phyloP scores from a whole-genome alignment of 2,797 vertebrate genomes.

The Thripadectes ignobilis region DNA sequence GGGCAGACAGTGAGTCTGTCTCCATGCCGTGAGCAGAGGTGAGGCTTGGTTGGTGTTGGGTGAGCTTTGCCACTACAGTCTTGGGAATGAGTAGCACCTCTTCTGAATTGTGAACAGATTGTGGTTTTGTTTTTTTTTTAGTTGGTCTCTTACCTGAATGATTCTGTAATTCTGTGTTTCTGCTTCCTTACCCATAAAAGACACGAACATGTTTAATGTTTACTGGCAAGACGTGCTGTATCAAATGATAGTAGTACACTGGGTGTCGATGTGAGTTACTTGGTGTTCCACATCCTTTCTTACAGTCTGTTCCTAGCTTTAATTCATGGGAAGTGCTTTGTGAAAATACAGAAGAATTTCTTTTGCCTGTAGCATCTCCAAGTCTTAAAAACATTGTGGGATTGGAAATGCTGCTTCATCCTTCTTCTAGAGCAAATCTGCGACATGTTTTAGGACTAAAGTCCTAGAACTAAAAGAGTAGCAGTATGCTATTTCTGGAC shows the following conservation, averaged over 20 bases:
- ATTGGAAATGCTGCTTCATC: background rate
- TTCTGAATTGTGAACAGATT: background rate
- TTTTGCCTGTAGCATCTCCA: background rate
- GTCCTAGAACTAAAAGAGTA: background rate
- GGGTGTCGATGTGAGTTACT: accelerated
- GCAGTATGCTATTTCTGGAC: background rate
- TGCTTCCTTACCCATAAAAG: background rate
- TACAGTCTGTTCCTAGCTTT: background rate
- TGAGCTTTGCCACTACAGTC: background rate
- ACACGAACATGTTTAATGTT: accelerated
- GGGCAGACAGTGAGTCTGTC: background rate
- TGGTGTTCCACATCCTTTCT: background rate
- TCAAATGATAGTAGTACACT: background rate
- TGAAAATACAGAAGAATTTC: background rate
- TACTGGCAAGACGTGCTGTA: background rate
- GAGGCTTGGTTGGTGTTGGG: background rate
- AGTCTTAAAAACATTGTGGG: background rate
- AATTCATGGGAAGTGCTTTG: background rate
- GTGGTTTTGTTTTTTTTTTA: background rate
- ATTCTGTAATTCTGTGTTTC: background rate
- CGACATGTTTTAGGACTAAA: background rate
- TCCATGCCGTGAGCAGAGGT: background rate
- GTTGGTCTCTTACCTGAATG: background rate
- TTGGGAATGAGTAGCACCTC: background rate
- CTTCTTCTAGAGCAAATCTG: background rate